Conservation (phyloP, 2,888 invertebrate genomes). For the Sesamia inferens region DNA sequence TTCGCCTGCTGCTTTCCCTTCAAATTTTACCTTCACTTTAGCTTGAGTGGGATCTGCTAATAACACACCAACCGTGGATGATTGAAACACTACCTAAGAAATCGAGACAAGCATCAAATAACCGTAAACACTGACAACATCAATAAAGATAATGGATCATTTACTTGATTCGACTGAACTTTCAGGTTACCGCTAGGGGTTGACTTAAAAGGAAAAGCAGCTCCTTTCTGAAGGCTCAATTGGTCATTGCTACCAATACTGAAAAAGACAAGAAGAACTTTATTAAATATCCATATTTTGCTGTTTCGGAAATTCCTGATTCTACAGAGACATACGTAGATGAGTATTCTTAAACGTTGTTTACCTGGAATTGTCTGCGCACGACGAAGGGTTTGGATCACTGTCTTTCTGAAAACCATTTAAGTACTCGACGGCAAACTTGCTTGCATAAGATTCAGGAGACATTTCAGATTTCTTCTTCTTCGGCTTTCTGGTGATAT, state of each 20-base stretch:
- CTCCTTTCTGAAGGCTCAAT: conserved; percentile 72
- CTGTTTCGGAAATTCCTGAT: neutral
- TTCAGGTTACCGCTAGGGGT: conserved; percentile 93
- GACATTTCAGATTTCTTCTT: conserved; percentile 79
- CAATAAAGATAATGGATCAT: conserved; percentile 14
- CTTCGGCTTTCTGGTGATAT: conserved; percentile 72
- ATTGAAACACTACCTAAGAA: conserved; percentile 92
- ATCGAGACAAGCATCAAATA: conserved; percentile 10
- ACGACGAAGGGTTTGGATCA: conserved; percentile 75
- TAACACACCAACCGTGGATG: conserved; percentile 92
- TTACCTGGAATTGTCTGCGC: conserved; percentile 82
- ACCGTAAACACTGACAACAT: neutral
- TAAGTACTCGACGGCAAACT: conserved; percentile 75
- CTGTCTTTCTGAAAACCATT: conserved; percentile 66
- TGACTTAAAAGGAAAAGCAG: conserved; percentile 91
- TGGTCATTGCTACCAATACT: conserved; percentile 78
- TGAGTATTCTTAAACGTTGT: neutral
- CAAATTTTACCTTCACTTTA: conserved; percentile 90
- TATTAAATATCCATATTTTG: neutral
- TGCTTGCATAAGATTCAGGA: conserved; percentile 75
- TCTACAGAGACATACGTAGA: neutral
- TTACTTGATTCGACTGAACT: conserved; percentile 92
- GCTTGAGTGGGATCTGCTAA: conserved; percentile 92
- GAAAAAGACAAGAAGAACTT: conserved; percentile 39
- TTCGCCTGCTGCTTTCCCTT: conserved; percentile 79